Percentiles rank a stretch among this genome's conserved stretches.
These are phyloP conservation scores for Ichneumoninae sp. DNA, from an alignment of 2,888 invertebrate species.

Conservation along the genomic window DNA sequence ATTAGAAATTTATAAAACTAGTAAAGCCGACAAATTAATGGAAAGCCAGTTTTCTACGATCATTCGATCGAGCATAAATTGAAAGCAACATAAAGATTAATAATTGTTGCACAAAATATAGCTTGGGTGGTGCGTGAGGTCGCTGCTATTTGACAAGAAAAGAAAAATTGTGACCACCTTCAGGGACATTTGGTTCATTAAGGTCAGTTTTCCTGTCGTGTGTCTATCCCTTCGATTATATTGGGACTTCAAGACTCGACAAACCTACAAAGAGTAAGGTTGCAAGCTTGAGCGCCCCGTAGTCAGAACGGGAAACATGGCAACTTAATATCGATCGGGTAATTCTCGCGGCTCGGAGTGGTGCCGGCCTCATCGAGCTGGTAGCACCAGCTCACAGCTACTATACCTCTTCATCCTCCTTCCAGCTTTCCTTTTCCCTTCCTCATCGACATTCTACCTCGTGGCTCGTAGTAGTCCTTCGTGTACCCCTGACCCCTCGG, in stretches of 20 bases:
- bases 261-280: conserved; percentile 5
- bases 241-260: neutral
- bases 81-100: too few relatives aligned
- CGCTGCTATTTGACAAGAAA: too few relatives aligned
- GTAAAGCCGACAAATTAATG: too few relatives aligned
- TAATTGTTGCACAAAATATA: too few relatives aligned
- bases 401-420: conserved; percentile 70
- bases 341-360: conserved; percentile 77
- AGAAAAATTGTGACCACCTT: too few relatives aligned
- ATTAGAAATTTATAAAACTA: too few relatives aligned
- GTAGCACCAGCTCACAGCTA: conserved; percentile 68
- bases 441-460: conserved; percentile 58
- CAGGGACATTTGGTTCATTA: neutral
- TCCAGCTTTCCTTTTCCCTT: conserved; percentile 62
- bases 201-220: neutral
- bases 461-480: conserved; percentile 45
- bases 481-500: conserved; percentile 40
- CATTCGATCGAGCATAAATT: too few relatives aligned
- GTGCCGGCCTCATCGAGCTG: conserved; percentile 51
- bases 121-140: too few relatives aligned
- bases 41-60: too few relatives aligned
- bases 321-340: conserved; percentile 83
- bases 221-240: neutral
- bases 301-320: conserved; percentile 81
- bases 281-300: conserved; percentile 78